Percentiles rank a stretch among this genome's conserved stretches.
phyloP scores from a whole-genome alignment of 1,140 invertebrate species.

The Camponotus vicinus region DNA sequence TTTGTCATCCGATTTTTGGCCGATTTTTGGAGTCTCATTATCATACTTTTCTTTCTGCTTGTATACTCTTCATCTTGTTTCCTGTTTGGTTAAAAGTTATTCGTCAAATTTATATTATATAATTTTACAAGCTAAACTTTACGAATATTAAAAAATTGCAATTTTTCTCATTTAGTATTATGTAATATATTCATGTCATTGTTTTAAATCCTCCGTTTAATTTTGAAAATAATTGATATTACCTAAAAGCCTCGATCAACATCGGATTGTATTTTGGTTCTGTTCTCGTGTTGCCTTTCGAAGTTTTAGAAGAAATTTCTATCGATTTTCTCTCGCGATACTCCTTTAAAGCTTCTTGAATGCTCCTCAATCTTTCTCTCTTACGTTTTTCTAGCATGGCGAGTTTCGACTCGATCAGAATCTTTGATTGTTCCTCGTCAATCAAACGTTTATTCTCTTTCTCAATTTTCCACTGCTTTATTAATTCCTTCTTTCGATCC shows the following conservation, averaged over 20 bases:
- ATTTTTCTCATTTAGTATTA: background rate
- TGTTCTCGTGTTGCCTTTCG: constrained; percentile 48
- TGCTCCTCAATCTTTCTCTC: constrained; percentile 55
- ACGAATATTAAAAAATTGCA: background rate
- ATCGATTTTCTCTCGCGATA: constrained; percentile 76
- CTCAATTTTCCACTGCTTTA: constrained; percentile 80
- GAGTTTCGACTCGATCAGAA: constrained; percentile 61
- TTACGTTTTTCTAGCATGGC: constrained; percentile 68
- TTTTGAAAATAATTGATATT: constrained; percentile 20
- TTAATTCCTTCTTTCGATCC: constrained; percentile 75
- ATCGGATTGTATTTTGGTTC: constrained; percentile 33
- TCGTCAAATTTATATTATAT: too few relatives aligned
- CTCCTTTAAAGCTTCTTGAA: constrained; percentile 74
- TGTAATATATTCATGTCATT: background rate
- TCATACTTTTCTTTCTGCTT: constrained; percentile 72
- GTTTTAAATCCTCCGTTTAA: background rate
- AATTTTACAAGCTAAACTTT: background rate
- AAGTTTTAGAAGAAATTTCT: constrained; percentile 51
- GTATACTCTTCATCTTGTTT: constrained; percentile 79
- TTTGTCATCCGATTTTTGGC: constrained; percentile 8
- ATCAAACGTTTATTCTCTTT: constrained; percentile 73
- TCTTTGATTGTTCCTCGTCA: constrained; percentile 75
- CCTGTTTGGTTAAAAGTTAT: constrained; percentile 64
- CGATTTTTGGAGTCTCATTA: constrained; percentile 8
- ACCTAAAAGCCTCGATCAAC: constrained; percentile 79